Evolutionary conservation across 2,113 vertebrate genomes (phyloP).

Genomic region (Ellobius talpinus): DNA sequence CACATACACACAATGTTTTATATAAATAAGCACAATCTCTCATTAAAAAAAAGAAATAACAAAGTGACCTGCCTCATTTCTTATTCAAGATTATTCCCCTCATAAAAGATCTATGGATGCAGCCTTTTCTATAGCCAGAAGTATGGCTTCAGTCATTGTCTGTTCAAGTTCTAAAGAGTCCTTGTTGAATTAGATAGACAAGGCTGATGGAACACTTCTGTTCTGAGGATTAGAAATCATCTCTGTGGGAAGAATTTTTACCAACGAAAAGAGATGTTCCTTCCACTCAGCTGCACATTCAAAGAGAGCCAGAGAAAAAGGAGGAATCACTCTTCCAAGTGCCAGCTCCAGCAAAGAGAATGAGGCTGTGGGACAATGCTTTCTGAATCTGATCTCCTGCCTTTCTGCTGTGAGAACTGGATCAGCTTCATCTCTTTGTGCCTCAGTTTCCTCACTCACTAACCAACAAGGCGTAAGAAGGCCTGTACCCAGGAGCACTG

Average conservation of each 20-base stretch:
- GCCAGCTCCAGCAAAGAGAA: not conserved
- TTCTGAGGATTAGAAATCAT: not conserved
- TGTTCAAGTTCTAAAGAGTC: not conserved
- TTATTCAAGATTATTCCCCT: not conserved
- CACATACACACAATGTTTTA: not conserved
- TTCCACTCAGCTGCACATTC: not conserved
- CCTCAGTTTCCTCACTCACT: not conserved
- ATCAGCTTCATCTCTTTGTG: not conserved
- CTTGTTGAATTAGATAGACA: not conserved
- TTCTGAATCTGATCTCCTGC: not conserved
- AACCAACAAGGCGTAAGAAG: not conserved
- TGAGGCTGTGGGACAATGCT: accelerated
- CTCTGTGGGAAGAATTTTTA: not conserved
- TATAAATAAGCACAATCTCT: not conserved
- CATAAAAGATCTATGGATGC: not conserved
- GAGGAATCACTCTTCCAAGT: not conserved
- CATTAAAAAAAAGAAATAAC: not conserved
- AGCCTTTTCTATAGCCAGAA: not conserved
- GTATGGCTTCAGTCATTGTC: not conserved
- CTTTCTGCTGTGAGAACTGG: not conserved
- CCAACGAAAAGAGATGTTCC: not conserved
- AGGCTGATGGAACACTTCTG: not conserved
- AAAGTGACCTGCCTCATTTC: not conserved
- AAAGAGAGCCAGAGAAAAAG: not conserved
- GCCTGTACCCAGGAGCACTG: not conserved